phyloP scores from a whole-genome alignment of 1,140 invertebrate genomes.

The Branchinecta lindahli region DNA sequence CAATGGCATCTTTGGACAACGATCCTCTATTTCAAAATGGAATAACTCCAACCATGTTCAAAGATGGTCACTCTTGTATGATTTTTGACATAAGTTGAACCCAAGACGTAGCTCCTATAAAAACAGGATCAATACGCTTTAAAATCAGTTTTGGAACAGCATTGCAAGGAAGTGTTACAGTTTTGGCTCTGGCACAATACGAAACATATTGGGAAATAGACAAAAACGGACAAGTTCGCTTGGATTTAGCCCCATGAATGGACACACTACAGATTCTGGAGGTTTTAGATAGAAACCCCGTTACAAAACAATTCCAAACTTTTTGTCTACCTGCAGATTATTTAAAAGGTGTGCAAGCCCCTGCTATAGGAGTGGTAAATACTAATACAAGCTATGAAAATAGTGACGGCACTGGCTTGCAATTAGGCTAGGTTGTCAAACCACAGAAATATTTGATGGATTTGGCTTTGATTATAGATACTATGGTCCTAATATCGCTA shows the following conservation, averaged over 20 bases:
- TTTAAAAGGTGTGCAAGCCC: neutral
- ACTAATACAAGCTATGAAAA: neutral
- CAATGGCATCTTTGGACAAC: neutral
- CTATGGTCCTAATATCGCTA: neutral
- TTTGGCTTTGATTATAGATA: neutral
- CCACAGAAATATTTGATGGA: neutral
- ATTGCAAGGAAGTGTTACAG: no score
- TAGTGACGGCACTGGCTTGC: neutral
- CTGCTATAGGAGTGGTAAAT: neutral
- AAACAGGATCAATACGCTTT: neutral
- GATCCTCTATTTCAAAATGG: neutral
- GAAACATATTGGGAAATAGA: neutral
- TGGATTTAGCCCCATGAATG: neutral
- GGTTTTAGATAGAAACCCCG: neutral
- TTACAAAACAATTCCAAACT: neutral
- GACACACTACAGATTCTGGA: neutral
- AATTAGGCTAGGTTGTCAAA: neutral
- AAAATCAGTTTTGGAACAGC: neutral
- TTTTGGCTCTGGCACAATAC: no score
- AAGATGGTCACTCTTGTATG: neutral
- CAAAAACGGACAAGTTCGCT: neutral
- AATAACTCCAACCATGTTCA: neutral
- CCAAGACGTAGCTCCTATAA: neutral
- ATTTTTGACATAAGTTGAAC: neutral
- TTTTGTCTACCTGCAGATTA: neutral